Percentiles rank a stretch among this genome's conserved stretches.
phyloP scores from a whole-genome alignment of 2,797 vertebrate species.

The Leucoraja ocellata region DNA sequence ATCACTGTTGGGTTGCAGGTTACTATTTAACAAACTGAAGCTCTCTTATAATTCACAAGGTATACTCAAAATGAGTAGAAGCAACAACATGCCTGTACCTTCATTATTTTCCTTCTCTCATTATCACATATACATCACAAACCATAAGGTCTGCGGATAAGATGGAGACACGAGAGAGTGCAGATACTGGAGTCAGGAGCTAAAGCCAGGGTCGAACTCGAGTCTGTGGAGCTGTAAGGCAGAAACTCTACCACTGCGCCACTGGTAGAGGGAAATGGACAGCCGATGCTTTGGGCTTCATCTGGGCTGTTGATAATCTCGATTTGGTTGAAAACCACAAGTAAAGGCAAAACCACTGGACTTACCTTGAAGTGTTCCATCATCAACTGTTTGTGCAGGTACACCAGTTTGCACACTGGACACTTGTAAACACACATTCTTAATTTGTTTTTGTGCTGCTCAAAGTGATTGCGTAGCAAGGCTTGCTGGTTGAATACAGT shows the following conservation, averaged over 20 bases:
- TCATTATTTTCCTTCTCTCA: conserved; percentile 3
- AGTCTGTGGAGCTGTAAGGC: too few species aligned
- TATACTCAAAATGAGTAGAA: neutral
- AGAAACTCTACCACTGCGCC: too few species aligned
- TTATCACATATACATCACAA: neutral
- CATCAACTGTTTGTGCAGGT: conserved; percentile 80
- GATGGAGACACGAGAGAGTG: too few species aligned
- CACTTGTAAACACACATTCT: conserved; percentile 86
- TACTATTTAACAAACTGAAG: neutral
- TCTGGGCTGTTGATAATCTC: neutral
- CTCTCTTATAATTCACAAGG: neutral
- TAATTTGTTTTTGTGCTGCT: conserved; percentile 71
- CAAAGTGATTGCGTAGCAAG: conserved; percentile 84
- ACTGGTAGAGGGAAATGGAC: too few species aligned
- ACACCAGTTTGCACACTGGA: conserved; percentile 82
- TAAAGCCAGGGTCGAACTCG: too few species aligned
- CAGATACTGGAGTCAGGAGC: too few species aligned
- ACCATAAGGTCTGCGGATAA: neutral
- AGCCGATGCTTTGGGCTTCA: too few species aligned
- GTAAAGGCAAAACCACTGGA: neutral
- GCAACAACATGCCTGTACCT: neutral
- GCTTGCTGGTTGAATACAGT: conserved; percentile 88
- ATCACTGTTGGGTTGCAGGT: neutral
- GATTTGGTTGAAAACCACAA: neutral
- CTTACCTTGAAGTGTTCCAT: conserved; percentile 92